phyloP scores from a whole-genome alignment of 92 coral and sea anemone genomes.

The Umimayanthus kanabou region DNA sequence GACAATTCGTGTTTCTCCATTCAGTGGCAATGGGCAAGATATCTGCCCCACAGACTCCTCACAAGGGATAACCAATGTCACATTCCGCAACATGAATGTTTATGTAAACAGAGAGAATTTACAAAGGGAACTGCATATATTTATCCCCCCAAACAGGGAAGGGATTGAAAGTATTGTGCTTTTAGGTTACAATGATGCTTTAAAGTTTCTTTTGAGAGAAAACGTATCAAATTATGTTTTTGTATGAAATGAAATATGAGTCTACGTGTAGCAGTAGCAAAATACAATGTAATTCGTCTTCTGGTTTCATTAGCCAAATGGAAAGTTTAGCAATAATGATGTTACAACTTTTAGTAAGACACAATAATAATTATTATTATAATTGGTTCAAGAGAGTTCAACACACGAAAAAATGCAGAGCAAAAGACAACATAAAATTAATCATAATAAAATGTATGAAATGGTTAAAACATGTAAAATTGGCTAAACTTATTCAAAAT shows the following conservation, averaged over 20 bases:
- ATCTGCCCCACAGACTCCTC: constrained; percentile 87
- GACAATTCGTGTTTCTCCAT: constrained; percentile 88
- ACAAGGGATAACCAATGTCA: constrained; percentile 67
- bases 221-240: constrained; percentile 56
- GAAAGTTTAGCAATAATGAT: too few relatives aligned
- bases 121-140: constrained; percentile 81
- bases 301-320: too few relatives aligned
- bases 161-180: constrained; percentile 79
- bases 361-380: not conserved
- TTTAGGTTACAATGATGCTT: constrained; percentile 77
- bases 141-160: constrained; percentile 81
- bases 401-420: too few relatives aligned
- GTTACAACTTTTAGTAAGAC: not conserved
- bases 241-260: constrained; percentile 11
- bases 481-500: too few relatives aligned
- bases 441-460: too few relatives aligned
- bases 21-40: constrained; percentile 82
- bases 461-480: too few relatives aligned
- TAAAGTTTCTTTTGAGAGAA: constrained; percentile 62
- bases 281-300: too few relatives aligned
- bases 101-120: constrained; percentile 80
- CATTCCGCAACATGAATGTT: constrained; percentile 80
- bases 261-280: not conserved
- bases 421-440: too few relatives aligned
- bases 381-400: too few relatives aligned